Conservation (phyloP, 2,113 vertebrate species). For the Pterocles orientalis region DNA sequence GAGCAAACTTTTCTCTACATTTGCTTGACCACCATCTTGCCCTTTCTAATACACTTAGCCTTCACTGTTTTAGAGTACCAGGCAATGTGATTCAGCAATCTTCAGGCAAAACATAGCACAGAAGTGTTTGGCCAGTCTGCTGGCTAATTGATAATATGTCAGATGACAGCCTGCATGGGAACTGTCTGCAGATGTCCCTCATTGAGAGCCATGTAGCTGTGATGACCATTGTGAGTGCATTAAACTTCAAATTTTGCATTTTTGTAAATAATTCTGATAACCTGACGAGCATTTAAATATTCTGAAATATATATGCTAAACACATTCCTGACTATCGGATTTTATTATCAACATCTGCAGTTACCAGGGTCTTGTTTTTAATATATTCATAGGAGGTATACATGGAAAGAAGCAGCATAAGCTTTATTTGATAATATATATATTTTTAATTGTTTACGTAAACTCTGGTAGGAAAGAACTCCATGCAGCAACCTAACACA, state of each 20-base stretch:
- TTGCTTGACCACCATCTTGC: neutral
- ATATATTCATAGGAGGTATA: neutral
- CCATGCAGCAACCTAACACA: neutral
- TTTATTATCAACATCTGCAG: neutral
- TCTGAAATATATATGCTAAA: neutral
- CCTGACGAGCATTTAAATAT: neutral
- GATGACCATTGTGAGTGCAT: neutral
- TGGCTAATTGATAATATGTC: slow-evolving; percentile 38
- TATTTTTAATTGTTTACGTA: slow-evolving; percentile 25
- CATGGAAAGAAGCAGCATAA: neutral
- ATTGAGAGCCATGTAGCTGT: neutral
- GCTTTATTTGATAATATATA: neutral
- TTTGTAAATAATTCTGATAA: neutral
- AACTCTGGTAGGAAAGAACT: neutral
- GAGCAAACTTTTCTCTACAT: neutral
- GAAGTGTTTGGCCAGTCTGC: slow-evolving; percentile 1
- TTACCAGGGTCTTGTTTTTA: neutral
- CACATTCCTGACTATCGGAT: neutral
- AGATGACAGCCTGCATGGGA: neutral
- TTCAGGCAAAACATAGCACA: neutral
- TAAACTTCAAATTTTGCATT: neutral
- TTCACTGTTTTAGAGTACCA: neutral
- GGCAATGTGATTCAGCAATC: slow-evolving; percentile 38
- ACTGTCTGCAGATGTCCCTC: slow-evolving; percentile 15
- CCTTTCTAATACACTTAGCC: neutral